Conservation (phyloP, 1,140 invertebrate genomes). For the Melanaphis sacchari region DNA sequence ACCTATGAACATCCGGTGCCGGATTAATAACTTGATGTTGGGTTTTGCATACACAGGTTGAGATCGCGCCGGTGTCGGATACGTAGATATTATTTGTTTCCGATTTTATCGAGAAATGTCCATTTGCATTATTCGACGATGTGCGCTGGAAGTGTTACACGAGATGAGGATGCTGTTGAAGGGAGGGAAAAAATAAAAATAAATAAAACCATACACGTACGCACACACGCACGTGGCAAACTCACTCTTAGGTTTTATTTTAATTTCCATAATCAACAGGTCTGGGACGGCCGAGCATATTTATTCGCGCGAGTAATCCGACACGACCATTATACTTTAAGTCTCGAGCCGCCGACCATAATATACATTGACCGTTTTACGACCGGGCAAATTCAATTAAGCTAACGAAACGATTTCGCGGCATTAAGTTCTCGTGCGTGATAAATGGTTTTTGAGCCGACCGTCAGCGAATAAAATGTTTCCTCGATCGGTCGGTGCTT, state of each 20-base stretch:
- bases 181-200: background rate
- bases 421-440: conserved; percentile 44
- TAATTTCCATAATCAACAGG: conserved; percentile 33
- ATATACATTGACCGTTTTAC: conserved; percentile 49
- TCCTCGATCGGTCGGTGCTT: background rate
- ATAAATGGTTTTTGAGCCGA: conserved; percentile 38
- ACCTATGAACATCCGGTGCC: too few species aligned
- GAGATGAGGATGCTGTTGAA: background rate
- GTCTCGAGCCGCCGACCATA: background rate
- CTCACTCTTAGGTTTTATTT: background rate
- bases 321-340: background rate
- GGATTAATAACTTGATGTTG: background rate
- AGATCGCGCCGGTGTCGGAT: background rate
- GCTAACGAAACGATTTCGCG: conserved; percentile 46
- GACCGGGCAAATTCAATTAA: conserved; percentile 50
- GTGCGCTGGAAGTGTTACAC: background rate
- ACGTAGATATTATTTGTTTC: background rate
- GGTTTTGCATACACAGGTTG: background rate
- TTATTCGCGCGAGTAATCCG: background rate
- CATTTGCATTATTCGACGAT: background rate
- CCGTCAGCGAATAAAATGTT: conserved; percentile 24
- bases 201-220: background rate
- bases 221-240: background rate
- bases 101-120: background rate
- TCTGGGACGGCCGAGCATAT: background rate